Evolutionary conservation across 2,888 invertebrate genomes (phyloP), one percentile per base, ranked within the genome.

Genomic region (Ochropleura plecta): DNA sequence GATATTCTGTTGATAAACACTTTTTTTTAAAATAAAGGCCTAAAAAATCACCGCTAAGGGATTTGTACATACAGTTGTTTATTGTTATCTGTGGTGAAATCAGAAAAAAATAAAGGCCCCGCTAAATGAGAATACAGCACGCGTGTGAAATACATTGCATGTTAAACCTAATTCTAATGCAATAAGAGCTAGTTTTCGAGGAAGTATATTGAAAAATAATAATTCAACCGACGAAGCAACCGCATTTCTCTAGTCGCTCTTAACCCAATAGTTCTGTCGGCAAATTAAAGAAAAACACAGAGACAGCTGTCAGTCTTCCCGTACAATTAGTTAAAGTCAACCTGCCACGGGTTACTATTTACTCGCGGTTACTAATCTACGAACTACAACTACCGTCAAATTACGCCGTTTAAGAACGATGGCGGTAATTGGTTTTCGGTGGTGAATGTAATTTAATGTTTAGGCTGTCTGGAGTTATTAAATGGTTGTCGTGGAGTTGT

Each of bases 301-400:
- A 18, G 66, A 64, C 81, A 83, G 84, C 84, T 83, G 80, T 53
- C 80, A 67, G 62, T 67, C 20, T 73, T 72, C 80, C 49, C 74
- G 63, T 40, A 51, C 74, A 79, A 81, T 81, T 83, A 74, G 80
- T 81, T 79, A 63, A 73, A 79, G 84, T 83, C 81, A 79, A 69
- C 73, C 46, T 20, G 57, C 48, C 69, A 73, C 57, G 48, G 53
- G 49, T 63, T 65, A 70, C 73, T 83, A 79, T 81, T 83, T 83
- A 83, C 79, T 44, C 51, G 79, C 48, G 68, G 73, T 83, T 83
- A 79, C 60, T 82, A 78, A 82, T 82, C 62, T 78, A 57, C 77
- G 20, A 70, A 63, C 51, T 73, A 44, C 48, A 66, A 73, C 51
- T 82, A 68, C 67, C 53, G 46, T 60, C 53, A 68, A 83, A 81